Evolutionary conservation across 2,113 vertebrate genomes (phyloP), one percentile per base, ranked within the genome.

Genomic region (Sinocyclocheilus anshuiensis): DNA sequence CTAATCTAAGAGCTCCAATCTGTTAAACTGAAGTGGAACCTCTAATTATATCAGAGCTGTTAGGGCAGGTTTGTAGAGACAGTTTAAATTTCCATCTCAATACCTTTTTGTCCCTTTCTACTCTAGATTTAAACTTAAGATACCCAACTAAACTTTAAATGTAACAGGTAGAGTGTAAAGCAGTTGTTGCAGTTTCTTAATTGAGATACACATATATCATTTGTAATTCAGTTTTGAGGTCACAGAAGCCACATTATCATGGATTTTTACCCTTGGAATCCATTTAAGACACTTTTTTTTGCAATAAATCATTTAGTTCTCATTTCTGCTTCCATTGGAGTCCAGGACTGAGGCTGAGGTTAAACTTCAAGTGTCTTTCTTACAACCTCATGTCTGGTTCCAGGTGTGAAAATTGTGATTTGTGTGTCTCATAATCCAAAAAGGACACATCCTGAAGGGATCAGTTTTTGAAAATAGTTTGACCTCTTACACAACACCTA

Each of bases 1-100:
- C 84, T 88, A 85, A 87, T 91, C 86, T 69, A 39, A 84, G 33
- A 81, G 57, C 57, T 59, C 39, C 26, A 42, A 80, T 75, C 45
- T 80, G 20, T 76, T 80, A 84, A 86, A 65, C 75, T 74, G 39
- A 84, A 84, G 39, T 67, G 39, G 63, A 84, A 20, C 39, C 71
- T 84, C 53, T 57, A 79, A 50, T 79, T 87, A 69, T 79, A 79
- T n/a, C 53, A 50, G 71, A 45, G 55, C 77, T 80, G 77, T 80
- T 80, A n/a, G 77, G 55, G 57, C 22, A 63, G 33, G 55, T 39
- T 61, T 61, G 77, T 61, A 63, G 22, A 42, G 33, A 7, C 33
- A 42, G 5, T 22, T 78, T 59, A 78, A 59, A 77, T 53, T 29
- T 53, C n/a, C n/a, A 36, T 59, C 18, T 33, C 16, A 39, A 1